Base-by-base conservation (phyloP, 2,113 vertebrate species). In the Cynopterus brachyotis region DNA sequence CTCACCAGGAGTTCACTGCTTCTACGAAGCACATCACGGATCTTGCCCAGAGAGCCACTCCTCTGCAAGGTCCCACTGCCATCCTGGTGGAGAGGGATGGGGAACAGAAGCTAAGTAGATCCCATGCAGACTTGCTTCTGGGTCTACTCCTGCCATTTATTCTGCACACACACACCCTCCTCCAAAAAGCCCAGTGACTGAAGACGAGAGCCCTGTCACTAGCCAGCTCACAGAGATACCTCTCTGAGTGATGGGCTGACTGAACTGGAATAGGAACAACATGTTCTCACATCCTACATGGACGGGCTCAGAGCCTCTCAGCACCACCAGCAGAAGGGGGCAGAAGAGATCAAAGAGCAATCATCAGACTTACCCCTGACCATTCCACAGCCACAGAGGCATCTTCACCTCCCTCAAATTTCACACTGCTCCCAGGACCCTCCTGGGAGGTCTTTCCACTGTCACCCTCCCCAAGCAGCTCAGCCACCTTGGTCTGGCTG, bases 311-410 rank as follows among this genome's bases (percentile, higher is more conserved):
- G 67, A 64, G n/a, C 59, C 37, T 47, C 76, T 80, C 26, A 24
- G 60, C 40, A 62, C 47, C 78, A 88, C 4, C 60, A 86, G 76
- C 80, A 94, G 42, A 35, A 50, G 55, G 5, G 35, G 28, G 81
- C 35, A 50, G 28, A 28, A 84, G 72, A 73, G 91, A 80, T 10
- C 64, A 12, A 69, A 19, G 53, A 19, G 40, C 5, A 55, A 72
- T 22, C 4, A 28, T 97, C 99, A 99, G 99, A 99, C 99, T 99
- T 99, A 99, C 99, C 99, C 99, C 99, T 5, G 99, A 99, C 99
- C 99, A 99, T 98, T 99, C 99, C 98, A 99, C 99, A 94, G 98
- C 98, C 99, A 99, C 99, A 99, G 99, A 99, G 98, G 99, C 99
- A 99, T 99, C 99, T 98, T 99, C 99, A 94, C 99, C 99, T 93